Conservation (phyloP, 2,888 invertebrate genomes). For the Hyposoter dolosus region DNA sequence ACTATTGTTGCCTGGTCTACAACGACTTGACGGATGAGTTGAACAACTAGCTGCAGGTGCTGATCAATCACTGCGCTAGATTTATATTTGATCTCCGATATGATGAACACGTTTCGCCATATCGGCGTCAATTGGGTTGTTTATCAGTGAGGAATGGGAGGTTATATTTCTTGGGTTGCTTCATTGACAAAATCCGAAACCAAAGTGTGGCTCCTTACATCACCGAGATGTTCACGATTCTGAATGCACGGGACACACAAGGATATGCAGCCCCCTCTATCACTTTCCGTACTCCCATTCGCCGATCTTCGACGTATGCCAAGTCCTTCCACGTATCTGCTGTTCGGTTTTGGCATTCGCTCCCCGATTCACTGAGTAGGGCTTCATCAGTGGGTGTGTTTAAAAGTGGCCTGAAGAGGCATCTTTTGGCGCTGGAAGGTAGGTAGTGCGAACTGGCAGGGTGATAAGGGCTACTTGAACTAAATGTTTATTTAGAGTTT, state of each 20-base stretch:
- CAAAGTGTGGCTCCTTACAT: background rate
- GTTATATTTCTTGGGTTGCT: constrained; percentile 1
- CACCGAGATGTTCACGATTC: no score
- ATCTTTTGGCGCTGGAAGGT: no score
- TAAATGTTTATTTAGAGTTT: no score
- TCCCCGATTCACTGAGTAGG: background rate
- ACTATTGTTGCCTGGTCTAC: constrained; percentile 22
- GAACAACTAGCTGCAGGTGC: background rate
- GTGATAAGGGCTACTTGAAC: no score
- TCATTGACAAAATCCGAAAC: background rate
- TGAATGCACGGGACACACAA: background rate
- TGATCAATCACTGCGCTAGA: background rate
- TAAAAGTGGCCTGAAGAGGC: no score
- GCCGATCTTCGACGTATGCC: background rate
- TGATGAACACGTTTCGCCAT: background rate
- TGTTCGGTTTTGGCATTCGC: background rate
- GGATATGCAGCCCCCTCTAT: background rate
- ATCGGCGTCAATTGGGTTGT: background rate
- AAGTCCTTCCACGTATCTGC: background rate
- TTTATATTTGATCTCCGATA: constrained; percentile 14
- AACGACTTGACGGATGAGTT: background rate
- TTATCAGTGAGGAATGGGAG: background rate
- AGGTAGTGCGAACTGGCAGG: no score
- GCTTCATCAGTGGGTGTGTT: background rate
- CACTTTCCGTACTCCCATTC: background rate